Base-by-base conservation (phyloP, 2,888 invertebrate genomes). In the Metacarcinus magister region DNA sequence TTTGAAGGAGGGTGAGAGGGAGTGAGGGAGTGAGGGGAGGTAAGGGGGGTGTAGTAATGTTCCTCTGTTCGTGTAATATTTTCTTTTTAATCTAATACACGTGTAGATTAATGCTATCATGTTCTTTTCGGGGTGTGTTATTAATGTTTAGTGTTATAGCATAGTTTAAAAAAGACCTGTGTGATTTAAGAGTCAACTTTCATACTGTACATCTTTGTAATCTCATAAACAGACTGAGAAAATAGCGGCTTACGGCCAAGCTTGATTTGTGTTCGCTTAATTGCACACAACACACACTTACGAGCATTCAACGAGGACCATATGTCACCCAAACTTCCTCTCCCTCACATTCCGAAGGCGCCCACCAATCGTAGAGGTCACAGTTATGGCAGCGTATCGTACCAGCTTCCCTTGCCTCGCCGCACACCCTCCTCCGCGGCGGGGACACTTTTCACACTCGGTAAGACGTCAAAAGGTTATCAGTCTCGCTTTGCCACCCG, bases 211-310 rank as follows among this genome's bases (percentile, higher is more conserved):
- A 7, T 4, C 75, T 75, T 75, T 7, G 75, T 75, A 4, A 28
- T 75, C 75, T 75, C 23, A 75, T 75, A 75, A n/a, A 28, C 8
- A 54, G 54, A 1, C n/a, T 0, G 4, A 23, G 75, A 7, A 75
- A 75, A 75, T 19, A 16, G 54, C 19, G 54, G 10, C 19, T 54
- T 54, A 54, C 10, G 75, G n/a, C 23, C 23, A 75, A n/a, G 23
- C 75, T 75, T 75, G 75, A 75, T 75, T 75, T 75, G 75, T 75
- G 23, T 75, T 7, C 23, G 75, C 75, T n/a, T 75, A 75, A 75
- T 75, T 75, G 75, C 75, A 75, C 75, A 75, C 75, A 75, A 82
- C 82, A 82, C 32, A 82, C 82, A 82, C 82, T 82, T 82, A 82
- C 82, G 32, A 82, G 32, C 82, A 10, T 16, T 32, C 13, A 82